These are phyloP conservation scores for Charina bottae DNA, from an alignment of 2,113 vertebrate species.

Conservation along the genomic window DNA sequence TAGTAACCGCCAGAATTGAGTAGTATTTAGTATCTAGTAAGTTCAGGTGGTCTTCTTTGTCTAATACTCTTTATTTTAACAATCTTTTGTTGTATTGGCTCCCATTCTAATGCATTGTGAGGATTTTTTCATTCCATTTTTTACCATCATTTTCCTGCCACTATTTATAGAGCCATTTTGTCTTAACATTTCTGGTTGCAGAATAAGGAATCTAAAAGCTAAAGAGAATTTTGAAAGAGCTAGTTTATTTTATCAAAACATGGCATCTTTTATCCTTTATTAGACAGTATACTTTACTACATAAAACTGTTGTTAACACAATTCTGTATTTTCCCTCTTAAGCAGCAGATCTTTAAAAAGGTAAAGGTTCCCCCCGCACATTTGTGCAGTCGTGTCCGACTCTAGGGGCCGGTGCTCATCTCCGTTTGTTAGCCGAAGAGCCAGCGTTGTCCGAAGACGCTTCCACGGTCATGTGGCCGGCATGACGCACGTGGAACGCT, in stretches of 20 bases:
- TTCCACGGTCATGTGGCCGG: no score
- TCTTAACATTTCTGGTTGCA: not conserved
- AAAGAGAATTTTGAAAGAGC: not conserved
- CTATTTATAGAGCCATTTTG: not conserved
- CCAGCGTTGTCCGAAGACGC: no score
- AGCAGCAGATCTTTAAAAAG: not conserved
- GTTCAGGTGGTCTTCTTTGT: not conserved
- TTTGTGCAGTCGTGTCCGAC: no score
- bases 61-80: not conserved
- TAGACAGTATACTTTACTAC: no score
- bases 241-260: not conserved
- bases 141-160: not conserved
- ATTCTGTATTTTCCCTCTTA: not conserved
- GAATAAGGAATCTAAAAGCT: not conserved
- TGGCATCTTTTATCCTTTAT: no score
- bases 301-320: not conserved
- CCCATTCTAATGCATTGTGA: not conserved
- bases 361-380: no score
- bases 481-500: no score
- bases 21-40: not conserved
- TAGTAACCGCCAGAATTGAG: no score
- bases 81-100: not conserved
- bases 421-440: no score
- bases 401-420: no score
- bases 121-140: not conserved